Evolutionary conservation across 1,140 invertebrate genomes (phyloP), one percentile per base, ranked within the genome.

Genomic region (Ladona fulva): DNA sequence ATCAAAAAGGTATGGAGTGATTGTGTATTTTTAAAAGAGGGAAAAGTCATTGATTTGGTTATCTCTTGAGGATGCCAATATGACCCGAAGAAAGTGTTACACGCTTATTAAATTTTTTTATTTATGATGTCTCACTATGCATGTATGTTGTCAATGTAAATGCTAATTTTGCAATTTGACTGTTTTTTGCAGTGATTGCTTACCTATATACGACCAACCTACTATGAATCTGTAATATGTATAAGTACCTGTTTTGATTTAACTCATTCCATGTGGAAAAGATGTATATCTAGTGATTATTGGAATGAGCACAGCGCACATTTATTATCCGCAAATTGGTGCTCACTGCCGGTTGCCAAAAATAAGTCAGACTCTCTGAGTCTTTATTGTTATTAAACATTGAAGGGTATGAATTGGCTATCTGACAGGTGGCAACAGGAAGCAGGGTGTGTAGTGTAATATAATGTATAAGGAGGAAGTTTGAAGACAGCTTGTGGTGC

Each of bases 301-400:
- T 66, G 52, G 52, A 66, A 66, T 66, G 52, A 66, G 52, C 52
- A 66, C 52, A 66, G 52, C 52, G 52, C 52, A 66, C 52, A 66
- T 22, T 19, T 22, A 66, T 16, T 6, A 66, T 16, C 52, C n/a
- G n/a, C n/a, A 22, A 66, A 66, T 16, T 66, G 52, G 52, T 66
- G 52, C 52, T 66, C 52, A 66, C 52, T 22, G 14, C 52, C 52
- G n/a, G 52, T 66, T 66, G 52, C 52, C 52, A 66, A 66, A 66
- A 66, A 66, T 16, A 66, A 16, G n/a, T 66, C 16, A 66, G 52
- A 66, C 52, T 22, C n/a, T 66, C 14, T 5, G 52, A 22, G 52
- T 66, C n/a, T 19, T 66, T 37, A 37, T 37, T 37, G 29, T 37
- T 37, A 37, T 37, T 37, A 37, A 37, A 37, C 29, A 37, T 37